Evolutionary conservation across 2,888 invertebrate genomes (phyloP).

Genomic region (Eilema caniola): DNA sequence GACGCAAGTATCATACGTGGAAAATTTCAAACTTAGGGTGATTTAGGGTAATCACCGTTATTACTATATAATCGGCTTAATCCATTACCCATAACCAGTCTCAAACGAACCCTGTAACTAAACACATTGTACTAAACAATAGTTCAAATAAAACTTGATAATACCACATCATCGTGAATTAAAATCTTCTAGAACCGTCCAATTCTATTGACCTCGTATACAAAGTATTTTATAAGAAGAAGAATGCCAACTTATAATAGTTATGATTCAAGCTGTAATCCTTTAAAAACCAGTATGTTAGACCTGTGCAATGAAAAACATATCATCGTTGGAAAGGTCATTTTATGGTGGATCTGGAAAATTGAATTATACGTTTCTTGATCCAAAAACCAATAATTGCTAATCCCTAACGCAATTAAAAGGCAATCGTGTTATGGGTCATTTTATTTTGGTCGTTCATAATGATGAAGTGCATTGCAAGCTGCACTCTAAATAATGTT

Average conservation of each 20-base stretch:
- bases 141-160: not conserved
- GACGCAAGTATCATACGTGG: not conserved
- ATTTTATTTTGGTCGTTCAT: not conserved
- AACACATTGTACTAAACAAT: not conserved
- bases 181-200: not conserved
- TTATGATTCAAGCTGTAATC: not conserved
- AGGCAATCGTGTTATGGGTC: not conserved
- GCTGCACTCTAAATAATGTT: not conserved
- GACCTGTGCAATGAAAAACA: not conserved
- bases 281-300: not conserved
- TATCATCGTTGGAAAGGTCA: not conserved
- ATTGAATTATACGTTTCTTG: not conserved
- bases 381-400: not conserved
- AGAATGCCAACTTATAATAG: conserved; percentile 3
- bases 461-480: not conserved
- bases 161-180: not conserved
- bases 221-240: not conserved
- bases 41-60: not conserved
- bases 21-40: not conserved
- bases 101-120: not conserved
- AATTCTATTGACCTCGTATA: not conserved
- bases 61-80: not conserved
- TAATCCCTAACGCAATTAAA: not conserved
- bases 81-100: not conserved
- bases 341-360: not conserved